phyloP scores from a whole-genome alignment of 2,113 vertebrate genomes.

The Myotis davidii region DNA sequence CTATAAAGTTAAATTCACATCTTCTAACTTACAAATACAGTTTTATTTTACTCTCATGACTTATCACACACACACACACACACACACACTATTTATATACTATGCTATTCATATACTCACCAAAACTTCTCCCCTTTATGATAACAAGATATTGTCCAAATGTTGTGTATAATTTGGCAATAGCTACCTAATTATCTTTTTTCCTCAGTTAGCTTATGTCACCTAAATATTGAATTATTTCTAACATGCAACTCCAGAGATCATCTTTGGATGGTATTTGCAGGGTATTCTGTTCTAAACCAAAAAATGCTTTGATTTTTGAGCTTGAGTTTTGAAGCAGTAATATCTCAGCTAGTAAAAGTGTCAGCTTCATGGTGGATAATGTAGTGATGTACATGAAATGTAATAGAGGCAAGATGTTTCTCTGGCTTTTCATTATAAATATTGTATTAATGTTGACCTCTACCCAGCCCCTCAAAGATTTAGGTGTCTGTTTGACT shows the following conservation, averaged over 20 bases:
- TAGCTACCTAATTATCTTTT: background rate
- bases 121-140: background rate
- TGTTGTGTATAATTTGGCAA: background rate
- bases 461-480: conserved; percentile 48
- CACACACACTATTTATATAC: accelerated
- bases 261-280: background rate
- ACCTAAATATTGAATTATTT: background rate
- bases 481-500: conserved; percentile 75
- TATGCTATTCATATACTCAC: accelerated
- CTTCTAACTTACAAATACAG: background rate
- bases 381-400: conserved; percentile 68
- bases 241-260: background rate
- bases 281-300: background rate
- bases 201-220: background rate
- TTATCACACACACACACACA: background rate
- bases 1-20: background rate
- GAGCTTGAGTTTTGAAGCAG: conserved; percentile 33
- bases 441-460: conserved; percentile 74
- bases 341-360: conserved; percentile 69
- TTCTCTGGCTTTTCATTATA: conserved; percentile 73
- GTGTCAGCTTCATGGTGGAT: conserved; percentile 58
- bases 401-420: conserved; percentile 72
- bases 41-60: background rate
- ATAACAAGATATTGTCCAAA: background rate
- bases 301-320: conserved; percentile 38